Percentiles rank a stretch among this genome's conserved stretches.
Conservation (phyloP, 2,113 vertebrate species). For the Empidonax traillii region DNA sequence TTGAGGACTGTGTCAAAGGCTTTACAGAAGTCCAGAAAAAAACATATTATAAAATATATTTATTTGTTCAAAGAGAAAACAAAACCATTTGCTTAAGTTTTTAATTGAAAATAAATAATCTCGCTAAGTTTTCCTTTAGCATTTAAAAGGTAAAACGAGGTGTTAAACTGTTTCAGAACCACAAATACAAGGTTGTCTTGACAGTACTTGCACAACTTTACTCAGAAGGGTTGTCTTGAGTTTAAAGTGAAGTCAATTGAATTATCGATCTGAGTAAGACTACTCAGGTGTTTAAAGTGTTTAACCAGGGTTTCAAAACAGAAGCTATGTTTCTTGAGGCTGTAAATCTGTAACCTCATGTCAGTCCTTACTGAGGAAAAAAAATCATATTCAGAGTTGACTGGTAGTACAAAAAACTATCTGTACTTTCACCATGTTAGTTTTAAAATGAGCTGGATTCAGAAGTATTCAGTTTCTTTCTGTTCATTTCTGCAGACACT, state of each 20-base stretch:
- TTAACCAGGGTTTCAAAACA: background rate
- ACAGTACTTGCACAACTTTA: background rate
- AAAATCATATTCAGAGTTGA: background rate
- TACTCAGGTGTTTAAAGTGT: background rate
- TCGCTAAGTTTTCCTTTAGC: background rate
- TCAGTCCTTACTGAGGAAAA: background rate
- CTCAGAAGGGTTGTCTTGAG: background rate
- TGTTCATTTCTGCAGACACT: background rate
- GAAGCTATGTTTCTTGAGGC: background rate
- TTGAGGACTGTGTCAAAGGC: background rate
- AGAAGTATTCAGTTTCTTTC: slow-evolving; percentile 8
- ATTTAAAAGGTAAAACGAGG: background rate
- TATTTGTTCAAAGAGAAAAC: background rate
- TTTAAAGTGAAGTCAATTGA: background rate
- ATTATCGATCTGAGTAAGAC: background rate
- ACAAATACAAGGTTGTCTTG: background rate
- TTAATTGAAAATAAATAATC: background rate
- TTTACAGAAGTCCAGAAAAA: background rate
- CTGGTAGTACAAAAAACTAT: background rate
- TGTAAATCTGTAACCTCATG: background rate
- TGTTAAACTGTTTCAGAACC: background rate
- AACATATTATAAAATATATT: background rate
- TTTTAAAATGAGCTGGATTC: background rate
- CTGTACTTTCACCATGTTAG: background rate
- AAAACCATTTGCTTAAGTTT: background rate